phyloP scores from a whole-genome alignment of 2,797 vertebrate genomes.

The Amblyraja radiata region DNA sequence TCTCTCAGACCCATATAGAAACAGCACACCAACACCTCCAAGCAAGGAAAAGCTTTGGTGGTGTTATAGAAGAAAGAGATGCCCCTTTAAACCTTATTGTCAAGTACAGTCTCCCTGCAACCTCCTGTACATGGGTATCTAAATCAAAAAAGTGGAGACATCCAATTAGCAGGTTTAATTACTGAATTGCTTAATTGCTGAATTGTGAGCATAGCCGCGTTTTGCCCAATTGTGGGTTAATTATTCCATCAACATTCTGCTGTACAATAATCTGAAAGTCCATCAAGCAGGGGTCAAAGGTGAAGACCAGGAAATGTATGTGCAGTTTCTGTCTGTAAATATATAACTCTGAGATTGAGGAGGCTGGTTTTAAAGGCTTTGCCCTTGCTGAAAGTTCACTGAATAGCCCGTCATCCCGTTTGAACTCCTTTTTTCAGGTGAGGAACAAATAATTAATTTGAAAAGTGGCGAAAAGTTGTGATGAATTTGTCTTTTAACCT shows the following conservation, averaged over 20 bases:
- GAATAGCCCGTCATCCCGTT: not conserved
- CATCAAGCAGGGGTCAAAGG: not conserved
- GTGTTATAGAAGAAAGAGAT: not conserved
- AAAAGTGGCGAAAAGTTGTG: not conserved
- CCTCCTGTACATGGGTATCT: not conserved
- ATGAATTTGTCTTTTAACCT: conserved; percentile 17
- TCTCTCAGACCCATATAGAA: not conserved
- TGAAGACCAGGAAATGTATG: conserved; percentile 22
- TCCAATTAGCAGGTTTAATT: not conserved
- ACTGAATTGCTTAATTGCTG: not conserved
- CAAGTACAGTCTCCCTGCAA: not conserved
- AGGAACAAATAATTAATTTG: conserved; percentile 1
- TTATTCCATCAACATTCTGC: conserved; percentile 8
- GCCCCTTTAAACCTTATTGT: not conserved
- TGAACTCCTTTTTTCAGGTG: not conserved
- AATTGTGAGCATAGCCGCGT: not conserved
- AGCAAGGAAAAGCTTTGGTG: not conserved
- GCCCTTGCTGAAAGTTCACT: conserved; percentile 13
- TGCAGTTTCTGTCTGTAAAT: conserved; percentile 35
- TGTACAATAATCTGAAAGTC: not conserved
- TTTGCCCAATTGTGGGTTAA: conserved; percentile 32
- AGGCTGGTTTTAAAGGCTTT: not conserved
- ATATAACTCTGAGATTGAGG: conserved; percentile 28
- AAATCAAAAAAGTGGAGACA: not conserved
- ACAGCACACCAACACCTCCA: not conserved